Evolutionary conservation across 2,113 vertebrate genomes (phyloP).

Genomic region (Archilochus colubris): DNA sequence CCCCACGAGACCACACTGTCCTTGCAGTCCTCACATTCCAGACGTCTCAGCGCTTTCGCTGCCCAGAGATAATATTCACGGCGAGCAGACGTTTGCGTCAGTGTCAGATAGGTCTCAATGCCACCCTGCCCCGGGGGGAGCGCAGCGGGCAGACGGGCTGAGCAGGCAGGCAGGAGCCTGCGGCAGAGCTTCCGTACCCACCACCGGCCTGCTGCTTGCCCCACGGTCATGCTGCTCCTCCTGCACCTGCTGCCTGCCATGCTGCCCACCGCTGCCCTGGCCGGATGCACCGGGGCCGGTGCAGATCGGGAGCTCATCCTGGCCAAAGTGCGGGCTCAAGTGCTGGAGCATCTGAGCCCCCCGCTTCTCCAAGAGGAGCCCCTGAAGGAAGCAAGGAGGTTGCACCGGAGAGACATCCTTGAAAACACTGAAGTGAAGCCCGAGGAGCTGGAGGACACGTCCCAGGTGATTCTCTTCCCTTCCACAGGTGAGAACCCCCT

Average conservation of each 20-base stretch:
- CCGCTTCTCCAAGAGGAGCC: not conserved
- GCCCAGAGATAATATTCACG: conserved; percentile 74
- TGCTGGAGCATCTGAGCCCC: conserved; percentile 75
- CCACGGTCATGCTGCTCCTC: conserved; percentile 60
- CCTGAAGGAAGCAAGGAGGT: conserved; percentile 40
- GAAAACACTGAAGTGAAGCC: conserved; percentile 7
- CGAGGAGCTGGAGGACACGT: conserved; percentile 68
- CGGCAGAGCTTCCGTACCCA: not conserved
- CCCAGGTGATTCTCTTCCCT: conserved; percentile 89
- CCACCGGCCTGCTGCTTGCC: fast-evolving
- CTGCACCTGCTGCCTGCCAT: conserved; percentile 66
- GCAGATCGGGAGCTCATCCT: conserved; percentile 72
- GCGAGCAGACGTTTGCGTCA: conserved; percentile 73
- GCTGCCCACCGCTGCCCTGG: conserved; percentile 3
- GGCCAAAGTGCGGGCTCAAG: conserved; percentile 73
- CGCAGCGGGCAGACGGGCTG: not conserved
- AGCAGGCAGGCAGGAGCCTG: not conserved
- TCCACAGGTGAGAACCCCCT: conserved; percentile 79
- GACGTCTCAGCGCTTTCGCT: conserved; percentile 68
- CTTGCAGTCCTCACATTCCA: conserved; percentile 73
- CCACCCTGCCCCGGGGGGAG: conserved; percentile 45
- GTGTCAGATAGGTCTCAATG: conserved; percentile 76
- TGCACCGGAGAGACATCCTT: conserved; percentile 51
- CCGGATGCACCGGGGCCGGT: conserved; percentile 40
- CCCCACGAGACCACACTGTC: conserved; percentile 42